Evolutionary conservation across 2,888 invertebrate genomes (phyloP), one percentile per base, ranked within the genome.

Genomic region (Caenorhabditis afra): DNA sequence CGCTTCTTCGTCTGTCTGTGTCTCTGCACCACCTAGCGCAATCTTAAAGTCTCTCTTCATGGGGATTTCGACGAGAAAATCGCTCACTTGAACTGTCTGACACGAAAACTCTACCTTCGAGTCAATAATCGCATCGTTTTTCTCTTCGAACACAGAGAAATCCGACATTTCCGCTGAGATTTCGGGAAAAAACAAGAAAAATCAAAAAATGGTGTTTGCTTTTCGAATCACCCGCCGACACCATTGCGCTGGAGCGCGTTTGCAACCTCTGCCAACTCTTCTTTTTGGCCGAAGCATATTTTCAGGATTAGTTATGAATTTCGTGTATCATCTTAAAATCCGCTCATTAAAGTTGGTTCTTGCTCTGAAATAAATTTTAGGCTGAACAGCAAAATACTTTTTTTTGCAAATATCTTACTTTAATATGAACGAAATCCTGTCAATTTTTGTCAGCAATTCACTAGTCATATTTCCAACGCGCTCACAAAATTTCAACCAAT

Each of bases 71-170:
- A 3, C 3, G 4, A 2, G 14, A 45, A 20, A 67, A 18, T 14
- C 7, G 16, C 20, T n/a, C 1, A 66, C 65, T 35, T 76, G 68
- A 11, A 70, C 76, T 5, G 76, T 77, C 52, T 77, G 76, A 22
- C 76, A 70, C 18, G 44, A 57, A 23, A 64, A 52, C 11, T 68
- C 76, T 0, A 50, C 29, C 10, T 14, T 29, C 29, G 29, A 3
- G 3, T 29, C 7, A 7, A 29, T 29, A 7, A 5, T 7, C 29
- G 29, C 29, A 29, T 62, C 39, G 14, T 1, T 45, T 11, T 23
- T 35, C 39, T 77, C 77, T 22, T 71, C 77, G 18, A 61, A 71
- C n/a, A 77, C 70, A 3, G 39, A 16, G 23, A 65, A 77, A 23
- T 39, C 44, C 20, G n/a, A 52, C 76, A 58, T 64, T 47, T 75